Evolutionary conservation across 2,113 vertebrate species (phyloP), one percentile per base, ranked within the genome.

Genomic region (Zosterops pallidus): DNA sequence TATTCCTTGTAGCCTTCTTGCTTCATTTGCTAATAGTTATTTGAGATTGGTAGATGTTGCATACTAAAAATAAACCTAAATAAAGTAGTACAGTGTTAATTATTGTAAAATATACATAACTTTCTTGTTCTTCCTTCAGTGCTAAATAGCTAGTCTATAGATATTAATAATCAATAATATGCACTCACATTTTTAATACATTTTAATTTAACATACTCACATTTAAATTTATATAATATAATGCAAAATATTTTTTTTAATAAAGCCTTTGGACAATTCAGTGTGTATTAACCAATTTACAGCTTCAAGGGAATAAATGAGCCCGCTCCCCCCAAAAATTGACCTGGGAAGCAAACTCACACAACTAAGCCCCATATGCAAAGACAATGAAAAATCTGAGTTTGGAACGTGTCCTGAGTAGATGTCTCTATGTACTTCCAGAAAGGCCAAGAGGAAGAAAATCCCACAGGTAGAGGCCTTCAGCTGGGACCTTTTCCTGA

Each of bases 371-470:
- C 81, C 42, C 70, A 2, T 74, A 74, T 94, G 44, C 68, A 96
- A 95, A 87, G 59, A 90, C 39, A 1, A 91, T 96, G 72, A 88
- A 90, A 92, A 95, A 52, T 85, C 63, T 90, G 85, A 92, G 42
- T 97, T 87, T 96, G 95, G 82, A 97, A 87, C 55, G 0, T 95
- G 82, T 91, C 91, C 95, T 95, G 94, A 95, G 95, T 67, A 94
- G 94, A 92, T 95, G 94, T 95, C 94, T 92, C 93, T 95, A 96
- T 96, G 94, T 96, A 92, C 79, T 95, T 95, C 94, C 95, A 95
- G 95, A 96, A 95, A 97, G 94, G 95, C 87, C 95, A 97, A 95
- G 95, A 95, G 94, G 94, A 97, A 96, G 96, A 95, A 91, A 95
- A 96, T 95, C 95, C 93, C 78, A 95, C 94, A 96, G 96, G 96